A percentile compares a stretch with the other conserved stretches of the same genome.
phyloP scores from a whole-genome alignment of 1,140 invertebrate species.

The Atta texana region DNA sequence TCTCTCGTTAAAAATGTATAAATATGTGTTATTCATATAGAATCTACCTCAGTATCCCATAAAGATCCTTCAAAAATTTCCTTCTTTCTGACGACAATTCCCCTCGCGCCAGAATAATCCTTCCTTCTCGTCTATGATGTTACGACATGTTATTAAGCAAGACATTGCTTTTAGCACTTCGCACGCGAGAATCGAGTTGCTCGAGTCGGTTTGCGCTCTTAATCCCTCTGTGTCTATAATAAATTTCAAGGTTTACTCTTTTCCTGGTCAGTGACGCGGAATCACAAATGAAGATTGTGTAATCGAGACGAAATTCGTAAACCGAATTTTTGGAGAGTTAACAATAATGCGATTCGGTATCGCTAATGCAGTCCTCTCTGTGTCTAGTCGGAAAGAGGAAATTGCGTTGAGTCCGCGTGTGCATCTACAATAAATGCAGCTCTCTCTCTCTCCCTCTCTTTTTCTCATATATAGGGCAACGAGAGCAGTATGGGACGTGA shows the following conservation, averaged over 20 bases:
- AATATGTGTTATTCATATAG: conserved; percentile 8
- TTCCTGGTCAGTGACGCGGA: conserved; percentile 51
- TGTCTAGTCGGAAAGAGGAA: conserved; percentile 77
- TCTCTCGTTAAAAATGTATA: neutral
- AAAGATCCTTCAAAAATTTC: neutral
- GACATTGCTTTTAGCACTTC: conserved; percentile 41
- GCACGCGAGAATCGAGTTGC: conserved; percentile 21
- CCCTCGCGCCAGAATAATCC: neutral
- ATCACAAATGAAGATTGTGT: conserved; percentile 66
- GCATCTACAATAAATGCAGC: conserved; percentile 49
- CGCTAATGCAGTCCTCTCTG: conserved; percentile 77
- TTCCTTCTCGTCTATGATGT: conserved; percentile 5
- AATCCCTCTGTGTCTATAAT: conserved; percentile 32
- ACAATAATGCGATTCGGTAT: conserved; percentile 59
- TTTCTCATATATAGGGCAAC: conserved; percentile 46
- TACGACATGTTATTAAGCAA: conserved; percentile 49
- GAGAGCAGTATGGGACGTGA: conserved; percentile 64
- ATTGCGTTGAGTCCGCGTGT: conserved; percentile 74
- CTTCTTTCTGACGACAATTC: neutral
- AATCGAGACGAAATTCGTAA: conserved; percentile 35
- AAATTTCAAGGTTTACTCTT: conserved; percentile 52
- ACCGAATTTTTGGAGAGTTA: conserved; percentile 41
- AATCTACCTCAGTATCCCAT: neutral
- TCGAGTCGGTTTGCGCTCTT: neutral
- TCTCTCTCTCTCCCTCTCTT: neutral